A percentile compares a stretch with the other conserved stretches of the same genome.
Conservation (phyloP, 2,797 vertebrate species). For the Rhinichthys osculus region DNA sequence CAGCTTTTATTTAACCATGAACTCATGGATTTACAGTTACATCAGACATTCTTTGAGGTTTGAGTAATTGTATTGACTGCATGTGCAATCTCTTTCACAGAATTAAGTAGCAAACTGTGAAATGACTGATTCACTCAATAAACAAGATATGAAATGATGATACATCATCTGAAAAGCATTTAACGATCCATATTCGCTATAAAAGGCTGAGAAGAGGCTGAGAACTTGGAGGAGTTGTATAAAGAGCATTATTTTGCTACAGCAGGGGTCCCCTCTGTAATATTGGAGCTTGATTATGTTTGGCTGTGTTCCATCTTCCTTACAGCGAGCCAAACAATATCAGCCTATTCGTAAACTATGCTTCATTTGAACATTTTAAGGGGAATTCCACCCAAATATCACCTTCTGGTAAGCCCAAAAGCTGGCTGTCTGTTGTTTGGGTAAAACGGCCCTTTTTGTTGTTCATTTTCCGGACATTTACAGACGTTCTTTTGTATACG, state of each 20-base stretch:
- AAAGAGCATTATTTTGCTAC: constrained; percentile 48
- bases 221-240: constrained; percentile 46
- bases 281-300: constrained; percentile 73
- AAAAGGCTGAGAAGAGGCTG: constrained; percentile 32
- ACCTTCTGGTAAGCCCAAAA: constrained; percentile 12
- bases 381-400: constrained; percentile 41
- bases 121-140: constrained; percentile 52
- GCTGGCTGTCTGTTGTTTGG: constrained; percentile 17
- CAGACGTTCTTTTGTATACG: constrained; percentile 40
- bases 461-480: constrained; percentile 32
- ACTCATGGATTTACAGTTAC: constrained; percentile 35
- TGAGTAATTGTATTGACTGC: constrained; percentile 43
- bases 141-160: constrained; percentile 52
- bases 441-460: constrained; percentile 2
- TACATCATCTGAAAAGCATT: constrained; percentile 45
- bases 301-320: constrained; percentile 72
- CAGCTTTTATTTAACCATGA: constrained; percentile 33
- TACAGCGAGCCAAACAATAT: constrained; percentile 78
- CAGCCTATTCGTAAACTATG: constrained; percentile 73
- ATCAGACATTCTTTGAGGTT: constrained; percentile 26
- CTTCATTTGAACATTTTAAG: constrained; percentile 69
- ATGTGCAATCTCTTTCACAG: constrained; percentile 24
- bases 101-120: constrained; percentile 52
- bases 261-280: constrained; percentile 51
- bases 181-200: constrained; percentile 34